Evolutionary conservation across 1,140 invertebrate genomes (phyloP).

Genomic region (Pachypeltis micranthus): DNA sequence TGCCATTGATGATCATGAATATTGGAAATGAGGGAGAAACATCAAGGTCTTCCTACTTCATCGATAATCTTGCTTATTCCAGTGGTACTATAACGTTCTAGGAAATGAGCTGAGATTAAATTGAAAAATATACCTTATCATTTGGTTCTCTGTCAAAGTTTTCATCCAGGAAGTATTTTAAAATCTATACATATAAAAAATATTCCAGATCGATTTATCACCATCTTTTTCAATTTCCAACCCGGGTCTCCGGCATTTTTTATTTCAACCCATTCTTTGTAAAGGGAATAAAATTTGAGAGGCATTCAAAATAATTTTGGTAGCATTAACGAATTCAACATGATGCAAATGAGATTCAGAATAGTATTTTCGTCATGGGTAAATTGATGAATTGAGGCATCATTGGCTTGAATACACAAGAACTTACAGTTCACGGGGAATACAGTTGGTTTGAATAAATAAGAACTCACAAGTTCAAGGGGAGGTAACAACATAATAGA

Average conservation of each 20-base stretch:
- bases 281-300: neutral
- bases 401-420: too few species aligned
- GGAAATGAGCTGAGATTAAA: neutral
- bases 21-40: too few species aligned
- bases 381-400: too few species aligned
- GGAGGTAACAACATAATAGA: neutral
- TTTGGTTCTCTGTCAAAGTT: neutral
- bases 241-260: too few species aligned
- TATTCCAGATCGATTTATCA: neutral
- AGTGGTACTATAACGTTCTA: slow-evolving; percentile 1
- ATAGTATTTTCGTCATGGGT: neutral
- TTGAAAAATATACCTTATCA: neutral
- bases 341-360: neutral
- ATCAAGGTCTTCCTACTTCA: too few species aligned
- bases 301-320: too few species aligned
- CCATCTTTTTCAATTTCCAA: too few species aligned
- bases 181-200: slow-evolving; percentile 4
- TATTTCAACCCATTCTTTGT: too few species aligned
- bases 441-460: too few species aligned
- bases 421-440: too few species aligned
- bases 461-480: too few species aligned
- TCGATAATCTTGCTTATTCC: too few species aligned
- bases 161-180: neutral
- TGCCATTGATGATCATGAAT: neutral
- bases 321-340: neutral